Evolutionary conservation across 2,113 vertebrate genomes (phyloP).

Genomic region (Nerophis ophidion): DNA sequence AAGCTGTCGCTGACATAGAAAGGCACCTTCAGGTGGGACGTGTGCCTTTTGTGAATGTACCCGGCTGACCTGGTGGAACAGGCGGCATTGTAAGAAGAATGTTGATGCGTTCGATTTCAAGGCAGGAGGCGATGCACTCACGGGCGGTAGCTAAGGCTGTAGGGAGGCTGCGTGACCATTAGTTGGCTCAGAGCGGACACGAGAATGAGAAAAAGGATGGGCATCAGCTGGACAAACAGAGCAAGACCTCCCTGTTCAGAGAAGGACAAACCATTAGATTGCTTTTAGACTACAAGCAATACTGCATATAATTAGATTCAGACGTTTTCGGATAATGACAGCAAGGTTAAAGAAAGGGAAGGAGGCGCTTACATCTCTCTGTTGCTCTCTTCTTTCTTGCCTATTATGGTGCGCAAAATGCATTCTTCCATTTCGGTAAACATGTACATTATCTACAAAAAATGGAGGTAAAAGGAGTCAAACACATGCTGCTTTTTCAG

Average conservation of each 20-base stretch:
- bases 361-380: slow-evolving; percentile 64
- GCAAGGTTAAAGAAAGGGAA: not conserved
- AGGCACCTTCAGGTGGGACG: slow-evolving; percentile 81
- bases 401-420: slow-evolving; percentile 70
- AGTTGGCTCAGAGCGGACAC: slow-evolving; percentile 93
- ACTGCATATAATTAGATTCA: not conserved
- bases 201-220: slow-evolving; percentile 91
- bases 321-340: not conserved
- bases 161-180: slow-evolving; percentile 94
- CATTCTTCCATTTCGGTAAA: slow-evolving; percentile 78
- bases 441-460: slow-evolving; percentile 71
- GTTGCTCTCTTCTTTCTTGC: slow-evolving; percentile 69
- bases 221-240: slow-evolving; percentile 96
- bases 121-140: slow-evolving; percentile 67
- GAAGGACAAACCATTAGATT: slow-evolving; percentile 3
- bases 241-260: slow-evolving; percentile 88
- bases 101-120: not conserved
- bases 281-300: not conserved
- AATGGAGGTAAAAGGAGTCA: not conserved
- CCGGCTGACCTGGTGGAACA: slow-evolving; percentile 58
- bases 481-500: too few species aligned
- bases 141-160: slow-evolving; percentile 91
- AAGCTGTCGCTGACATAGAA: slow-evolving; percentile 95
- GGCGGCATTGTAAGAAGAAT: not conserved
- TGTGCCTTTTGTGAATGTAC: slow-evolving; percentile 77